Conservation (phyloP, 1,140 invertebrate genomes). For the Cyrtorhinus lividipennis region DNA sequence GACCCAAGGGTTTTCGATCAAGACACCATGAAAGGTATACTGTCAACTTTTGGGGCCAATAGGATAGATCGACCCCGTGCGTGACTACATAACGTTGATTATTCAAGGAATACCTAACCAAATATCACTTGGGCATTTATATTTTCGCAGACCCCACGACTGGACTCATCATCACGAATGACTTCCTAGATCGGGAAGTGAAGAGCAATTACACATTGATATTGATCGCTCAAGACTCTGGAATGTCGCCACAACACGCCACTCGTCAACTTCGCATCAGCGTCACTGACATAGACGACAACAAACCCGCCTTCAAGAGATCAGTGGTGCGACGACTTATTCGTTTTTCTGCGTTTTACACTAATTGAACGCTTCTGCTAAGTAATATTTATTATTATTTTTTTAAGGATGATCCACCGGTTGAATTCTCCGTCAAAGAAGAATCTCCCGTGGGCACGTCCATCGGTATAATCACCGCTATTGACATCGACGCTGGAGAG, state of each 20-base stretch:
- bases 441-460: conserved; percentile 45
- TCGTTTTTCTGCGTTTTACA: too few relatives aligned
- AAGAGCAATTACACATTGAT: conserved; percentile 58
- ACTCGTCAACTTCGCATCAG: conserved; percentile 45
- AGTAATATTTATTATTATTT: conserved; percentile 5
- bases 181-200: conserved; percentile 51
- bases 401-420: conserved; percentile 44
- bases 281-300: conserved; percentile 63
- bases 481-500: conserved; percentile 58
- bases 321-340: too few relatives aligned
- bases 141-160: conserved; percentile 39
- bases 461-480: conserved; percentile 49
- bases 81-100: too few relatives aligned
- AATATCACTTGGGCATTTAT: too few relatives aligned
- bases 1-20: too few relatives aligned
- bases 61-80: too few relatives aligned
- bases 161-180: conserved; percentile 55
- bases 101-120: too few relatives aligned
- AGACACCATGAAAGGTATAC: too few relatives aligned
- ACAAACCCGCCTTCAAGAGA: conserved; percentile 55
- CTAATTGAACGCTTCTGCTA: too few relatives aligned
- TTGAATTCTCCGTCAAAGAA: conserved; percentile 46
- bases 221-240: conserved; percentile 55
- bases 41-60: too few relatives aligned
- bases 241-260: conserved; percentile 56